phyloP scores from a whole-genome alignment of 2,888 invertebrate genomes.

The Serrognathus titanus region DNA sequence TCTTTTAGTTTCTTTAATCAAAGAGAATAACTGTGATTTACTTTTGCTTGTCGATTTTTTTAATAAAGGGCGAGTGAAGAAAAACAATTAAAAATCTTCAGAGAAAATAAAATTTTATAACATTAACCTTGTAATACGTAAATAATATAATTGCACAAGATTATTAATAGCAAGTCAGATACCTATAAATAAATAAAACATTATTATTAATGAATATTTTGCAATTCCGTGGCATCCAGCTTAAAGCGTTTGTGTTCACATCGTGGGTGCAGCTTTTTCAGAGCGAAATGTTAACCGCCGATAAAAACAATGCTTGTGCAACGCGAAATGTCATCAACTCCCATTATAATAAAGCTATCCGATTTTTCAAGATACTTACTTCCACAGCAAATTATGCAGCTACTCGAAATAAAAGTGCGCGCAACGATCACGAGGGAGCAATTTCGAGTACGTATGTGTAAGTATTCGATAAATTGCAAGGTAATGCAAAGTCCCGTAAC shows the following conservation, averaged over 20 bases:
- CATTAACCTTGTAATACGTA: too few species aligned
- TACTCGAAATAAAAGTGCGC: neutral
- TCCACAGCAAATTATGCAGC: slow-evolving; percentile 1
- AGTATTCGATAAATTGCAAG: neutral
- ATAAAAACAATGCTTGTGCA: slow-evolving; percentile 4
- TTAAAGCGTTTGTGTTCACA: slow-evolving; percentile 5
- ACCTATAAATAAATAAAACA: neutral
- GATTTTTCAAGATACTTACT: neutral
- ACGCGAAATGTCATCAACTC: slow-evolving; percentile 11
- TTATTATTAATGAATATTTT: slow-evolving; percentile 8
- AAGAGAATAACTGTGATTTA: too few species aligned
- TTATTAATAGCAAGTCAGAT: too few species aligned
- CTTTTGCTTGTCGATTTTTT: too few species aligned
- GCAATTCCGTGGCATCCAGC: slow-evolving; percentile 4
- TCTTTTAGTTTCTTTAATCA: too few species aligned
- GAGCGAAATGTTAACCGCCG: slow-evolving; percentile 5
- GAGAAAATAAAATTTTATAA: too few species aligned
- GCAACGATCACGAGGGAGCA: neutral
- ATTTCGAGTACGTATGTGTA: neutral
- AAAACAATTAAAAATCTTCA: too few species aligned
- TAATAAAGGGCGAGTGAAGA: too few species aligned
- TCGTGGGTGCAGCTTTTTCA: slow-evolving; percentile 8
- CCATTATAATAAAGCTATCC: slow-evolving; percentile 2
- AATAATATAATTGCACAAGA: too few species aligned
- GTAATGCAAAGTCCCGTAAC: neutral